A percentile compares a stretch with the other conserved stretches of the same genome.
Conservation (phyloP, 2,888 invertebrate species). For the Pasiphila rectangulata region DNA sequence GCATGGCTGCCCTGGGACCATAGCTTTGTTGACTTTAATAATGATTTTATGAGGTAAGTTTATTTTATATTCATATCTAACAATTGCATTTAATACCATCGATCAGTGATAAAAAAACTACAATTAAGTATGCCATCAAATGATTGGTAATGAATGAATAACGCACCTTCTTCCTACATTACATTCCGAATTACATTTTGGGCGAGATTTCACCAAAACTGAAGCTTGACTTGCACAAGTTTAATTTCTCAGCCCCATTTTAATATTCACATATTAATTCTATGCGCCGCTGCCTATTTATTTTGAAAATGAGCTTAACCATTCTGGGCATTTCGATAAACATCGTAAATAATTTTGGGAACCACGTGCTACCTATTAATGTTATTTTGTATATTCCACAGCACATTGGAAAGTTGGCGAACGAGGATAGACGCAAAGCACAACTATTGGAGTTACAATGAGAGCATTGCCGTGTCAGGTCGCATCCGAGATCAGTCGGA, state of each 20-base stretch:
- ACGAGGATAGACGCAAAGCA: constrained; percentile 93
- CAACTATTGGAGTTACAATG: constrained; percentile 98
- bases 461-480: constrained; percentile 92
- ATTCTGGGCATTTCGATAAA: no score
- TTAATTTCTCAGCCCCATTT: neutral
- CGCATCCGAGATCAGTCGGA: constrained; percentile 91
- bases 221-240: neutral
- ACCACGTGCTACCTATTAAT: no score
- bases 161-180: no score
- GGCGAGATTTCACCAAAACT: neutral
- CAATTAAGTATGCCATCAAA: no score
- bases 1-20: constrained; percentile 72
- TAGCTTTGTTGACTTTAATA: constrained; percentile 79
- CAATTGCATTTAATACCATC: neutral
- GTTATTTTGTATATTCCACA: constrained; percentile 49
- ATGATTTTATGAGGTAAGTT: constrained; percentile 69
- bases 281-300: no score
- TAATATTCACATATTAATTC: no score
- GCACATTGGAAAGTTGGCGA: constrained; percentile 90
- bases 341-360: no score
- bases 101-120: no score
- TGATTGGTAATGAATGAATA: no score
- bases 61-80: neutral
- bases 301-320: no score
- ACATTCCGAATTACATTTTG: neutral